Conservation (phyloP, 1,140 invertebrate genomes). For the Luehdorfia chinensis region DNA sequence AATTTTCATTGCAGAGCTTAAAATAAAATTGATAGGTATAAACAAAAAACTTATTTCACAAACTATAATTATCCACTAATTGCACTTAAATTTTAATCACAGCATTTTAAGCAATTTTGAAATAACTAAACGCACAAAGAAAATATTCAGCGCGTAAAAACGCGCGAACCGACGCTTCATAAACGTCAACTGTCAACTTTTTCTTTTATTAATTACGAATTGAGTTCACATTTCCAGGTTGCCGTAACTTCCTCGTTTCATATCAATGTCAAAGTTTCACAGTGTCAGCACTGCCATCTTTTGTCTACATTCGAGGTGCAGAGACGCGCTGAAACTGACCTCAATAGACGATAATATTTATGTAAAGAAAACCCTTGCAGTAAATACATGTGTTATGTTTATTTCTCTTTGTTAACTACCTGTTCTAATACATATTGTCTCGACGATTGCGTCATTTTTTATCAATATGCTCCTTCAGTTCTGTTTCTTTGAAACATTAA, state of each 20-base stretch:
- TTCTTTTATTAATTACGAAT: constrained; percentile 27
- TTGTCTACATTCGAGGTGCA: constrained; percentile 1
- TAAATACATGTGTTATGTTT: constrained; percentile 2
- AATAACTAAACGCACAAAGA: constrained; percentile 19
- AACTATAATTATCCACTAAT: neutral
- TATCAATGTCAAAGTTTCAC: constrained; percentile 51
- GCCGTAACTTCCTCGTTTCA: constrained; percentile 40
- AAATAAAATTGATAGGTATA: neutral
- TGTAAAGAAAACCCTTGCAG: neutral
- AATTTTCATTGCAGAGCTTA: constrained; percentile 10
- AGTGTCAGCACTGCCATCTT: constrained; percentile 28
- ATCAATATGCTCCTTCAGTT: no score
- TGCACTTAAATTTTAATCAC: constrained; percentile 10
- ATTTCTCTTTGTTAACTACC: neutral
- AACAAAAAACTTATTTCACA: constrained; percentile 3
- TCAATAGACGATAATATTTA: neutral
- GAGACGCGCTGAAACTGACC: no score
- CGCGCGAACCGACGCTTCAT: constrained; percentile 33
- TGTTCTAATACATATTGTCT: constrained; percentile 1
- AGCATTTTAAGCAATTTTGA: constrained; percentile 17
- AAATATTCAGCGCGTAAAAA: constrained; percentile 30
- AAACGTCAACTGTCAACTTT: constrained; percentile 29
- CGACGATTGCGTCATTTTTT: neutral
- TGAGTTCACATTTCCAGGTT: constrained; percentile 34
- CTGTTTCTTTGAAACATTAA: no score